Percentiles rank a stretch among this genome's conserved stretches.
phyloP scores from a whole-genome alignment of 2,797 vertebrate species.

The Lindbergichthys nudifrons region DNA sequence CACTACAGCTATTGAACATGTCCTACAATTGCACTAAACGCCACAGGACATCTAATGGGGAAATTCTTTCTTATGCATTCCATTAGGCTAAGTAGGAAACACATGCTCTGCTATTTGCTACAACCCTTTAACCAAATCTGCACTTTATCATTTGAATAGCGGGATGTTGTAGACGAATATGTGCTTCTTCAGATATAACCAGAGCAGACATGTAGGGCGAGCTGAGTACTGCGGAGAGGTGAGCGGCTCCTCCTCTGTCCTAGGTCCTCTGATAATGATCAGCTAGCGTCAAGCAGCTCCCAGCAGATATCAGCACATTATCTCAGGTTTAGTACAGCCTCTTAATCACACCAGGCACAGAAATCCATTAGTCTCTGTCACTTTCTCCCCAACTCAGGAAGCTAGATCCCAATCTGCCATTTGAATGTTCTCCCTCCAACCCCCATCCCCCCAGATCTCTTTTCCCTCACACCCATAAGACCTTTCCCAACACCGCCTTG shows the following conservation, averaged over 20 bases:
- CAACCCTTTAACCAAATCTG: slow-evolving; percentile 17
- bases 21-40: neutral
- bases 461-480: slow-evolving; percentile 36
- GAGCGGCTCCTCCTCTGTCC: slow-evolving; percentile 64
- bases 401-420: slow-evolving; percentile 83
- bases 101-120: neutral
- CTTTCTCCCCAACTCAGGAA: slow-evolving; percentile 82
- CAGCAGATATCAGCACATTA: slow-evolving; percentile 91
- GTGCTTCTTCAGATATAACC: slow-evolving; percentile 41
- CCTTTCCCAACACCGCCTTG: slow-evolving; percentile 55
- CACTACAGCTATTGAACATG: neutral
- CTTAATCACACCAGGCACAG: slow-evolving; percentile 85
- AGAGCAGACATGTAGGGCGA: slow-evolving; percentile 54
- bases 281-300: slow-evolving; percentile 84
- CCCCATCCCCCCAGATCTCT: slow-evolving; percentile 7
- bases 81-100: slow-evolving; percentile 13
- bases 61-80: neutral
- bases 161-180: slow-evolving; percentile 21
- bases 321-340: slow-evolving; percentile 85
- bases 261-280: slow-evolving; percentile 82
- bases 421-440: slow-evolving; percentile 81
- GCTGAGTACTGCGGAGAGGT: slow-evolving; percentile 62
- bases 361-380: slow-evolving; percentile 92
- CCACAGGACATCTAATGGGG: neutral
- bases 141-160: slow-evolving; percentile 7